Conservation (phyloP, 2,888 invertebrate genomes). For the Hylaea fasciaria region DNA sequence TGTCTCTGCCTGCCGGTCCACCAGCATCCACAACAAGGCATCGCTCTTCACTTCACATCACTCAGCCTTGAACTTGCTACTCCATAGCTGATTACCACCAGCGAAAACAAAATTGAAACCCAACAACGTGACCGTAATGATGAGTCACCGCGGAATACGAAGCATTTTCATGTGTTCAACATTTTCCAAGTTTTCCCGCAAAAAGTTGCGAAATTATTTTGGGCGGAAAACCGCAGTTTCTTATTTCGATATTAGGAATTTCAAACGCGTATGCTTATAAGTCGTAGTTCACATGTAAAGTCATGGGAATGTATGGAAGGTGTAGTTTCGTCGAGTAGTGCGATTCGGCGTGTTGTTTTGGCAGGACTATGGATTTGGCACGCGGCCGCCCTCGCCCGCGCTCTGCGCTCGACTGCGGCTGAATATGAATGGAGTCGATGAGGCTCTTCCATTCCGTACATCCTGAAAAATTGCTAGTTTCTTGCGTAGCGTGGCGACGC, state of each 20-base stretch:
- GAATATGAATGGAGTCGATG: conserved; percentile 60
- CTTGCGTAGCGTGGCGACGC: conserved; percentile 40
- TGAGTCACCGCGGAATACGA: conserved; percentile 32
- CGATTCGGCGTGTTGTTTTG: conserved; percentile 29
- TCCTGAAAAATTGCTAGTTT: conserved; percentile 55
- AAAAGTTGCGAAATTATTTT: conserved; percentile 47
- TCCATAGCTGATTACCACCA: conserved; percentile 25
- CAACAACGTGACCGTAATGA: conserved; percentile 20
- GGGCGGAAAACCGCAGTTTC: conserved; percentile 38
- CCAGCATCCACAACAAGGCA: conserved; percentile 83
- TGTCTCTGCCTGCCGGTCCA: conserved; percentile 81
- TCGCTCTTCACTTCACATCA: conserved; percentile 50
- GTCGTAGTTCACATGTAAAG: conserved; percentile 15
- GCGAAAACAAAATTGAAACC: conserved; percentile 10
- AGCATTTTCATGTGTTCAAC: conserved; percentile 36
- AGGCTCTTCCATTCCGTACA: conserved; percentile 64
- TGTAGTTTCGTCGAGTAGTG: conserved; percentile 23
- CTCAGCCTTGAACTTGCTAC: conserved; percentile 18
- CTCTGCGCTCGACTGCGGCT: conserved; percentile 72
- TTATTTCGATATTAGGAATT: conserved; percentile 23
- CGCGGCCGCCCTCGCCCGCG: conserved; percentile 67
- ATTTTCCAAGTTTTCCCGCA: conserved; percentile 46
- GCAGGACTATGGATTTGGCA: conserved; percentile 24
- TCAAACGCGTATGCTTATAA: conserved; percentile 7
- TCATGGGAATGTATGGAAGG: conserved; percentile 15